phyloP scores from a whole-genome alignment of 2,113 vertebrate species.

The Neopipo cinnamomea region DNA sequence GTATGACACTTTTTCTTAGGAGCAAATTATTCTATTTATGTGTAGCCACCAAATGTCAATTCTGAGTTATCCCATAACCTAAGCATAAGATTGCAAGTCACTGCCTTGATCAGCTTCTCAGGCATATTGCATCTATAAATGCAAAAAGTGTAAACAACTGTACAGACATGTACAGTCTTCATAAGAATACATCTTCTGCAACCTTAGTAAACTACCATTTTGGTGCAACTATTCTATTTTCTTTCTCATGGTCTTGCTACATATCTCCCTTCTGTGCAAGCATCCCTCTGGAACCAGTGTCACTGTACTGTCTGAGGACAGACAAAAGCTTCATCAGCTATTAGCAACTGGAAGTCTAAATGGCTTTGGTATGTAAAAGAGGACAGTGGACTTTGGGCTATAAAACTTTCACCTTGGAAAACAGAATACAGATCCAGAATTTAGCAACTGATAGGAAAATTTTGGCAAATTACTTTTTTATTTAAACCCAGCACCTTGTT shows the following conservation, averaged over 20 bases:
- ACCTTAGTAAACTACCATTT: not conserved
- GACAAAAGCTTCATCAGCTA: not conserved
- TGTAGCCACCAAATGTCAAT: not conserved
- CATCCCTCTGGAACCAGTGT: not conserved
- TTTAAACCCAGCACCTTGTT: not conserved
- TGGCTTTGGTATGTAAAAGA: not conserved
- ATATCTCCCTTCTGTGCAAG: not conserved
- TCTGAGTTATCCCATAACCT: slow-evolving; percentile 3
- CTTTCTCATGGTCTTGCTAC: not conserved
- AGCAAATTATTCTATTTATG: not conserved
- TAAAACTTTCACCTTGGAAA: not conserved
- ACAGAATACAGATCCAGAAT: not conserved
- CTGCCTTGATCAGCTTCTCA: not conserved
- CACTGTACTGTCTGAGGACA: not conserved
- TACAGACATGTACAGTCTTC: not conserved
- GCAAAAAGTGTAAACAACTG: not conserved
- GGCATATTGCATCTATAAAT: not conserved
- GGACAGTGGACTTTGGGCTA: not conserved
- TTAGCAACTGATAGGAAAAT: not conserved
- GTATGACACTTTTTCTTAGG: slow-evolving; percentile 10
- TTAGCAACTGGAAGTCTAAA: not conserved
- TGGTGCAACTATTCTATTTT: not conserved
- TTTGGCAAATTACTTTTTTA: not conserved
- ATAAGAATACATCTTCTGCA: not conserved
- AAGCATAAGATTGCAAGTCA: not conserved